These are phyloP conservation scores for Cepaea hortensis DNA, from an alignment of 2,888 invertebrate genomes.

Conservation along the genomic window DNA sequence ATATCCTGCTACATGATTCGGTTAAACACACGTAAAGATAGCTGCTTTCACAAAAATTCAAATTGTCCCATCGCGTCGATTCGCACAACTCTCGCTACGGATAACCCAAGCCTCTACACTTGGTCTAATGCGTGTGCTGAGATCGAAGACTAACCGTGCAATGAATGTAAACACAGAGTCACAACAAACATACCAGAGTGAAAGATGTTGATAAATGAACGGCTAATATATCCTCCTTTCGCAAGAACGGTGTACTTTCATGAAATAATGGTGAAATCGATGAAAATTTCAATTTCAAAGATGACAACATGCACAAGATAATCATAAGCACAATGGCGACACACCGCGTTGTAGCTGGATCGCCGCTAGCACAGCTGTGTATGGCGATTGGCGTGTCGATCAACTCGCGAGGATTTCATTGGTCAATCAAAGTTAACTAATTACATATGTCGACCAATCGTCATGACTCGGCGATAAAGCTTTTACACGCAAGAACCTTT, in stretches of 20 bases:
- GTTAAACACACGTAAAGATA: not conserved
- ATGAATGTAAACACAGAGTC: conserved; percentile 37
- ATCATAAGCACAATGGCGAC: conserved; percentile 55
- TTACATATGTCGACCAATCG: conserved; percentile 51
- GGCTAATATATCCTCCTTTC: conserved; percentile 26
- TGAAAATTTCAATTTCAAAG: conserved; percentile 35
- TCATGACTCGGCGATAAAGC: conserved; percentile 8
- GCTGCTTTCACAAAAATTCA: conserved; percentile 11
- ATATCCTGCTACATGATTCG: not conserved
- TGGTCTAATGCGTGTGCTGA: conserved; percentile 44
- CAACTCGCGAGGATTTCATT: conserved; percentile 49
- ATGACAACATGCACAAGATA: conserved; percentile 36
- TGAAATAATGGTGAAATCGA: conserved; percentile 15
- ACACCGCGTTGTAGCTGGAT: conserved; percentile 48
- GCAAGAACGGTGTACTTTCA: conserved; percentile 26
- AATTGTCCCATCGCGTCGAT: conserved; percentile 20
- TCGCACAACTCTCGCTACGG: conserved; percentile 33
- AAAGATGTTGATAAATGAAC: conserved; percentile 24
- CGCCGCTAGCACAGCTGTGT: conserved; percentile 51
- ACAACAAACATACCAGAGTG: conserved; percentile 43
- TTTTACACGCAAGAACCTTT: conserved; percentile 29
- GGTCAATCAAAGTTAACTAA: conserved; percentile 47
- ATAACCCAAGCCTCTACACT: conserved; percentile 43
- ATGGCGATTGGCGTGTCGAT: conserved; percentile 52
- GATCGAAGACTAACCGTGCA: conserved; percentile 30